Evolutionary conservation across 35 echinoderm and acorn worm species (phyloP).

Genomic region (Ophioderma brevispina): DNA sequence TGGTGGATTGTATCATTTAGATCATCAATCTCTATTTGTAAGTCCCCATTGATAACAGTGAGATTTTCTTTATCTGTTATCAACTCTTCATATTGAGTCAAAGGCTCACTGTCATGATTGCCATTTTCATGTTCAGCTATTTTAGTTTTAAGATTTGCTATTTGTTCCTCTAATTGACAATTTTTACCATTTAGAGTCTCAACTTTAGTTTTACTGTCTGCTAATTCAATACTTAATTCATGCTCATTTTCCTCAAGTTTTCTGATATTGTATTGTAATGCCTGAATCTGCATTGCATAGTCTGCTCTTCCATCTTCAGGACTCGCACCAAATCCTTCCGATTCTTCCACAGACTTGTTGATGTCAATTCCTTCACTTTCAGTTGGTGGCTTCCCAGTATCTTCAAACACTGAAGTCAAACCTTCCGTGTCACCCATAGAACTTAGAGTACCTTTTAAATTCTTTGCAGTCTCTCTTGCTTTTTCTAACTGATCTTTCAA

Average conservation of each 20-base stretch:
- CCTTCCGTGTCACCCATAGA: slow-evolving; percentile 13
- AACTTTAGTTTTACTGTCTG: slow-evolving; percentile 16
- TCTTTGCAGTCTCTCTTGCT: slow-evolving; percentile 1
- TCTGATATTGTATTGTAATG: slow-evolving; percentile 13
- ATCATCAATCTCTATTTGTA: background rate
- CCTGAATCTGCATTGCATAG: background rate
- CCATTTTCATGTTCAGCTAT: slow-evolving; percentile 4
- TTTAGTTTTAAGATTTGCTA: background rate
- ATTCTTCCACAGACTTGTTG: background rate
- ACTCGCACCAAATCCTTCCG: background rate
- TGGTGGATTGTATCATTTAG: background rate
- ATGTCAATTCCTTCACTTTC: background rate
- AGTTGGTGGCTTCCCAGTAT: background rate
- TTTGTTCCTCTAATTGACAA: slow-evolving; percentile 26
- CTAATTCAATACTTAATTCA: slow-evolving; percentile 19
- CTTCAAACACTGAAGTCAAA: background rate
- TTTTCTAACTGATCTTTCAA: slow-evolving; percentile 45
- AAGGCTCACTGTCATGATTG: slow-evolving; percentile 4
- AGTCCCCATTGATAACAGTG: background rate
- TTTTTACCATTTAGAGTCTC: slow-evolving; percentile 27
- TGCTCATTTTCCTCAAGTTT: slow-evolving; percentile 35
- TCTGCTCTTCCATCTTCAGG: background rate
- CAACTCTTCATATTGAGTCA: slow-evolving; percentile 19
- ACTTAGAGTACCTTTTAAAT: background rate
- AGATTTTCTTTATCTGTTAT: slow-evolving; percentile 26